Conservation (phyloP, 2,113 vertebrate species). For the Loxodonta africana region DNA sequence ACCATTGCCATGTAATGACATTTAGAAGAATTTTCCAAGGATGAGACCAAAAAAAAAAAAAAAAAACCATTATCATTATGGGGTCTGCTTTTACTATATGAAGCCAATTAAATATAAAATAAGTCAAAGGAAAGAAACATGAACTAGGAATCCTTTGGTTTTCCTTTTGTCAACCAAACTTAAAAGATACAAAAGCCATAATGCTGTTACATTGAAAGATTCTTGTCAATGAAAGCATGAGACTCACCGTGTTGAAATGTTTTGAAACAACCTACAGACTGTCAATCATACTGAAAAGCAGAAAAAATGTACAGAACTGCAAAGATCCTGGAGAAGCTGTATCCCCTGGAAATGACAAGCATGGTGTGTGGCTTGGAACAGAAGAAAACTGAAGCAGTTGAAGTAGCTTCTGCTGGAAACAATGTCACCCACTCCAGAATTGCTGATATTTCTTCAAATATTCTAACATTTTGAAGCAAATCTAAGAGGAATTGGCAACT, state of each 20-base stretch:
- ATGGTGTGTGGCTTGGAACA: background rate
- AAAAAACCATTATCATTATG: background rate
- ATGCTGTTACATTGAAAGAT: too few relatives aligned
- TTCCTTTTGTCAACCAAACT: background rate
- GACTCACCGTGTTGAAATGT: background rate
- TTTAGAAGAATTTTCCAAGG: background rate
- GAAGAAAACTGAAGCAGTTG: background rate
- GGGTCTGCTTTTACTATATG: background rate
- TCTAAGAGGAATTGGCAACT: background rate
- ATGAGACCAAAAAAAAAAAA: background rate
- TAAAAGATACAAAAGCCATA: background rate
- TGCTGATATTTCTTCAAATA: background rate
- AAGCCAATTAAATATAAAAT: conserved; percentile 20
- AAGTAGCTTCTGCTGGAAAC: background rate
- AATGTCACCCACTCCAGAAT: background rate
- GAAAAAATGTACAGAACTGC: background rate
- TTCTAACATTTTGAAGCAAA: background rate
- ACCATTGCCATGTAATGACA: background rate
- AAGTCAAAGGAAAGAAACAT: background rate
- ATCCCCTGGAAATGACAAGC: background rate
- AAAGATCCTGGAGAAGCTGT: background rate
- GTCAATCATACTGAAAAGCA: background rate
- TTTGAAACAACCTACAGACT: background rate
- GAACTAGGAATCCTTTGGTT: background rate
- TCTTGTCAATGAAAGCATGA: too few relatives aligned